Evolutionary conservation across 2,797 vertebrate species (phyloP), one percentile per base, ranked within the genome.

Genomic region (Mergus octosetaceus): DNA sequence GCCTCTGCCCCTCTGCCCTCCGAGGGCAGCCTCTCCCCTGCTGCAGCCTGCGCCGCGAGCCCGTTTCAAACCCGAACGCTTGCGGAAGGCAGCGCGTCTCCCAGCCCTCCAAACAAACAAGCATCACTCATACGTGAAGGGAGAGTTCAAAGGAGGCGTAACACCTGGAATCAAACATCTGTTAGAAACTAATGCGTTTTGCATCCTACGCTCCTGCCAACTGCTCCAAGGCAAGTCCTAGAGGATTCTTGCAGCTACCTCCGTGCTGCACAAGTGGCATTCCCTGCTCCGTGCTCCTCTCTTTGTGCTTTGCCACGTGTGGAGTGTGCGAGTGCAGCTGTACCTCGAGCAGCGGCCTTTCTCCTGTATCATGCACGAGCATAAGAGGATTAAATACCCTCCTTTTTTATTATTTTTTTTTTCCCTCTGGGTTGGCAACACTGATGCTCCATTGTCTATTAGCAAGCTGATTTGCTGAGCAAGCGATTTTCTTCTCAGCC

Each of bases 161-260:
- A 94, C 95, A 96, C 95, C 96, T 97, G 95, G 93, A 97, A 97
- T 94, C 85, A 94, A 91, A 91, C 91, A 97, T 95, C 86, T 96
- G 86, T 88, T 95, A 85, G 77, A 94, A 91, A 74, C 92, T 60
- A 85, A 95, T 82, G 90, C 54, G 75, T 95, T 96, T 97, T 95
- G 77, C 66, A 47, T 95, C 96, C 57, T 51, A 94, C 57, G 68
- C 62, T 92, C 38, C 62, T 95, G 95, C 97, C 97, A 97, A 77
- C 49, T 65, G 95, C 82, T 93, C 69, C 75, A 3, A 93, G 93
- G 85, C 94, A 88, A 84, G 93, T 82, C 38, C 86, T 93, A 57
- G 89, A 96, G 96, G 96, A 97, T 32, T 0, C 2, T 80, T 93
- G 94, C 81, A 45, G 93, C 92, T 90, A 9, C 77, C 80, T 68